Evolutionary conservation across 2,797 vertebrate species (phyloP).

Genomic region (Ibycter americanus): DNA sequence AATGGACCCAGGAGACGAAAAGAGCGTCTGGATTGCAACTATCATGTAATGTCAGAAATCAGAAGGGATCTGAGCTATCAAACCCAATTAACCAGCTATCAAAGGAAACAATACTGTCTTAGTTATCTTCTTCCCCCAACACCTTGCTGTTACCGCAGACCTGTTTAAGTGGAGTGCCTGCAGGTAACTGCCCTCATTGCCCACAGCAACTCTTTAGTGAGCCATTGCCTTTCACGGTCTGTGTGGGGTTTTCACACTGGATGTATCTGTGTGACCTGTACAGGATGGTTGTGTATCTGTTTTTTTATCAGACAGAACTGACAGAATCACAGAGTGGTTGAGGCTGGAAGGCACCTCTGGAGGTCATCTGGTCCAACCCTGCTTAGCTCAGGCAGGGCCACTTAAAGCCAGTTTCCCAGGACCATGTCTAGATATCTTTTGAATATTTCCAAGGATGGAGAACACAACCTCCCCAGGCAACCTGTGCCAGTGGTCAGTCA

Average conservation of each 20-base stretch:
- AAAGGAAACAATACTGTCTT: background rate
- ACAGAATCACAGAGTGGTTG: background rate
- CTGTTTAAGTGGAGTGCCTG: background rate
- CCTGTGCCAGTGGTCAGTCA: background rate
- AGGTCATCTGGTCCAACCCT: background rate
- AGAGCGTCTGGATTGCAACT: background rate
- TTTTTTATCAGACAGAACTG: background rate
- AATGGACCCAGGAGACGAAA: background rate
- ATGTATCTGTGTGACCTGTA: background rate
- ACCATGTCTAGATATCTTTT: background rate
- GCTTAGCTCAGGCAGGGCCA: background rate
- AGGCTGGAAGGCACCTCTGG: background rate
- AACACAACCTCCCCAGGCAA: background rate
- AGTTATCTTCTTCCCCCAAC: background rate
- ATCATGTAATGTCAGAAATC: background rate
- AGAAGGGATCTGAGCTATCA: background rate
- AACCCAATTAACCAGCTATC: background rate
- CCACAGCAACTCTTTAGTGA: background rate
- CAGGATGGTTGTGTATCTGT: background rate
- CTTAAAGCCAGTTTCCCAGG: background rate
- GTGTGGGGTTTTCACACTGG: background rate
- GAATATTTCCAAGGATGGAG: background rate
- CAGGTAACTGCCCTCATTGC: background rate
- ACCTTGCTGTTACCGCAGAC: background rate
- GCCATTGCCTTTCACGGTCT: background rate